phyloP scores from a whole-genome alignment of 2,113 vertebrate species.

The Percina caprodes region DNA sequence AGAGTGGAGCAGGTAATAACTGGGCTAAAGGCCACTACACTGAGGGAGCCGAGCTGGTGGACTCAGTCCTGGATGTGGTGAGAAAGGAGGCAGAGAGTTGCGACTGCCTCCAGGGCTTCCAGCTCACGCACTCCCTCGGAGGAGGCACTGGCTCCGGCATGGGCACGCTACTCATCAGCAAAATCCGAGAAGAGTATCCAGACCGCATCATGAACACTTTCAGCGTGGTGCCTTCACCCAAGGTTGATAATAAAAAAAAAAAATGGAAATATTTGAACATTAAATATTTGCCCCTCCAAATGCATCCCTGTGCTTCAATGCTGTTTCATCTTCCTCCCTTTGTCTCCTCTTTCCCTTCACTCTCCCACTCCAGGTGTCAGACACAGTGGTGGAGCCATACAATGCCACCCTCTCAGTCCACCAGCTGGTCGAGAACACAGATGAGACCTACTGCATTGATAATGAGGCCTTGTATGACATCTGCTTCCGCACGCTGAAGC shows the following conservation, averaged over 20 bases:
- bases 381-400: constrained; percentile 76
- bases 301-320: background rate
- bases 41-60: constrained; percentile 73
- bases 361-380: constrained; percentile 59
- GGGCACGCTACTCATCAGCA: constrained; percentile 74
- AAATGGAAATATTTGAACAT: background rate
- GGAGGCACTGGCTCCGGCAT: constrained; percentile 73
- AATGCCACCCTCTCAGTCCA: constrained; percentile 74
- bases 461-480: constrained; percentile 77
- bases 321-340: background rate
- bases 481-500: constrained; percentile 74
- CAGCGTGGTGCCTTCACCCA: constrained; percentile 74
- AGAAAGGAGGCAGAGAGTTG: constrained; percentile 75
- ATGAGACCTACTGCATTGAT: constrained; percentile 78
- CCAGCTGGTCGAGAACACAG: constrained; percentile 76
- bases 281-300: background rate
- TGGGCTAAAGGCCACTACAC: constrained; percentile 78
- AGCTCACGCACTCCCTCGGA: constrained; percentile 74
- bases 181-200: constrained; percentile 73
- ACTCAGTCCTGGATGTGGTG: constrained; percentile 72
- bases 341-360: background rate
- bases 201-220: constrained; percentile 77
- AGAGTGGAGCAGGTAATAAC: constrained; percentile 75
- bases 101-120: constrained; percentile 76
- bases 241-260: constrained; percentile 43